These are phyloP conservation scores for Caradrina kadenii DNA, from an alignment of 2,888 invertebrate genomes.

Conservation along the genomic window DNA sequence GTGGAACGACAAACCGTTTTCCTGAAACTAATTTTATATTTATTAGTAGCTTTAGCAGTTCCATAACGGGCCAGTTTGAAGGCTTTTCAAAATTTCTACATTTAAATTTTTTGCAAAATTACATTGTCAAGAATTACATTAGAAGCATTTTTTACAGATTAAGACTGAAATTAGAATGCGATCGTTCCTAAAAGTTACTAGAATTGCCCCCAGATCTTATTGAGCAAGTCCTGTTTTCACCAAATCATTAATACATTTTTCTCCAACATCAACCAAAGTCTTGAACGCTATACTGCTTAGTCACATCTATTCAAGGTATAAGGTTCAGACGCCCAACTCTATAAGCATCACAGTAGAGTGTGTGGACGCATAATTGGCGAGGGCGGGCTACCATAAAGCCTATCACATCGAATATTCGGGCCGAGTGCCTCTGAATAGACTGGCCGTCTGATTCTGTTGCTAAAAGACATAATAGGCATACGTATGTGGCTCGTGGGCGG, in stretches of 20 bases:
- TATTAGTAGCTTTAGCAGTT: not conserved
- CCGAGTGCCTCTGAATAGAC: slow-evolving; percentile 63
- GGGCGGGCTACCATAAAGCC: slow-evolving; percentile 60
- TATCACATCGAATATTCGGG: slow-evolving; percentile 63
- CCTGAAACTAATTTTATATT: slow-evolving; percentile 24
- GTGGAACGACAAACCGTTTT: slow-evolving; percentile 17
- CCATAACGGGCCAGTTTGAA: not conserved
- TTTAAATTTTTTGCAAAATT: slow-evolving; percentile 11
- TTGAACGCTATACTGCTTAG: slow-evolving; percentile 42
- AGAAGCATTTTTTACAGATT: too few species aligned
- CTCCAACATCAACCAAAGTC: slow-evolving; percentile 25
- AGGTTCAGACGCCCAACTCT: slow-evolving; percentile 45
- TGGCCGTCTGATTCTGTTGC: slow-evolving; percentile 57
- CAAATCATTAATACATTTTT: slow-evolving; percentile 41
- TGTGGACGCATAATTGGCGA: slow-evolving; percentile 65
- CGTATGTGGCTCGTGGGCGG: slow-evolving; percentile 33
- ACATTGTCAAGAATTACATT: slow-evolving; percentile 20
- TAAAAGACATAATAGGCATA: slow-evolving; percentile 50
- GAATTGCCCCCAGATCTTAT: not conserved
- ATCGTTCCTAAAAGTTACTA: not conserved
- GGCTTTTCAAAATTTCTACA: not conserved
- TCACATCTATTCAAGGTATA: slow-evolving; percentile 44
- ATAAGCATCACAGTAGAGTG: slow-evolving; percentile 43
- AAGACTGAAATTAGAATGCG: too few species aligned
- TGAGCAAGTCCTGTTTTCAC: slow-evolving; percentile 17